Evolutionary conservation across 2,113 vertebrate species (phyloP).

Genomic region (Ranitomeya imitator): DNA sequence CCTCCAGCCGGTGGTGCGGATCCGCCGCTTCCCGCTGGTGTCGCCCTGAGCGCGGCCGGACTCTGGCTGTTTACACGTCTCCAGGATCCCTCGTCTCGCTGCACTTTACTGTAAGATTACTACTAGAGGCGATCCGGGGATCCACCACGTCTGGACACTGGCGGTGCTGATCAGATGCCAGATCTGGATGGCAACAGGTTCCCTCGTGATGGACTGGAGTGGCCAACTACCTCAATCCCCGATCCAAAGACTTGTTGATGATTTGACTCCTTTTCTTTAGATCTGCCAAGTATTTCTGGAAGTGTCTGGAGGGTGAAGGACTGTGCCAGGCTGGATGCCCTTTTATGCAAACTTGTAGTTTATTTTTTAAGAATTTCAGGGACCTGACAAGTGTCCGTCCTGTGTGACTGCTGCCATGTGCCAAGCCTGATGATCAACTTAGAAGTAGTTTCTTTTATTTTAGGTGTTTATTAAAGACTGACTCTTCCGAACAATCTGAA

Average conservation of each 20-base stretch:
- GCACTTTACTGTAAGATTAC: conserved; percentile 53
- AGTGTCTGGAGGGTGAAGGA: conserved; percentile 15
- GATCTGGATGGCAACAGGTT: not conserved
- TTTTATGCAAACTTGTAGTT: conserved; percentile 35
- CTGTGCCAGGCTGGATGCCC: conserved; percentile 30
- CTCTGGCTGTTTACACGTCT: conserved; percentile 47
- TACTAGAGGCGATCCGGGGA: conserved; percentile 12
- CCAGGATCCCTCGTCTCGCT: not conserved
- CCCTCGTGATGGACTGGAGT: conserved; percentile 15
- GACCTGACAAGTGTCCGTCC: not conserved
- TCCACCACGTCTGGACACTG: not conserved
- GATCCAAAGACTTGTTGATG: conserved; percentile 50
- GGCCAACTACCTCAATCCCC: conserved; percentile 49
- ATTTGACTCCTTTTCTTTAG: not conserved
- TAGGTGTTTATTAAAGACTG: conserved; percentile 7
- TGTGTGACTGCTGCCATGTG: conserved; percentile 9
- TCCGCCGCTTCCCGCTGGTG: conserved; percentile 70
- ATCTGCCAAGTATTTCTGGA: conserved; percentile 37
- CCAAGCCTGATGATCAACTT: conserved; percentile 46
- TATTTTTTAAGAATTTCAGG: conserved; percentile 12
- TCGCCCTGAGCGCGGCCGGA: conserved; percentile 37
- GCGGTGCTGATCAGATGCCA: not conserved
- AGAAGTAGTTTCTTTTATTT: not conserved
- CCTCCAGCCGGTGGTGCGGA: conserved; percentile 73
- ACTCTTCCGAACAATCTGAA: not conserved